Conservation (phyloP, 2,797 vertebrate species). For the Perodicticus potto region DNA sequence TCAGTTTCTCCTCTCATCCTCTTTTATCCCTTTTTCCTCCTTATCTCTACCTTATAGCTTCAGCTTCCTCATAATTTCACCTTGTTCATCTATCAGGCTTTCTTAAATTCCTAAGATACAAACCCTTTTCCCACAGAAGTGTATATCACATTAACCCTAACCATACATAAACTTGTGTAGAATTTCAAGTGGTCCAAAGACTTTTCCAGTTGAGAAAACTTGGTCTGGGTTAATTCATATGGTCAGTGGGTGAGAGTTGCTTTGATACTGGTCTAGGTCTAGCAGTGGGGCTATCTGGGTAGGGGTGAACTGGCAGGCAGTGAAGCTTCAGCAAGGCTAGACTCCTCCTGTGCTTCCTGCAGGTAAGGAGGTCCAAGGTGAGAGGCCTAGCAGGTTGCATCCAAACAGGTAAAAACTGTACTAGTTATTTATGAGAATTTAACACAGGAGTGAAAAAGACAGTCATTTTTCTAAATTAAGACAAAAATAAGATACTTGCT, state of each 20-base stretch:
- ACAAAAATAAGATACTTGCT: slow-evolving; percentile 24
- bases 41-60: not conserved
- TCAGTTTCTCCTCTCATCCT: not conserved
- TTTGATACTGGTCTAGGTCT: not conserved
- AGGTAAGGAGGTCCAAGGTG: not conserved
- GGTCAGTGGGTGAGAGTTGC: not conserved
- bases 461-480: not conserved
- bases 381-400: not conserved
- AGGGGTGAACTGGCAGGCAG: not conserved
- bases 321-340: not conserved
- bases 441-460: not conserved
- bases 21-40: not conserved
- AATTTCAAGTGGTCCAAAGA: not conserved
- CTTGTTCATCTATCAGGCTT: not conserved
- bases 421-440: slow-evolving; percentile 29
- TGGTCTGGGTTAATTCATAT: not conserved
- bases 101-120: not conserved
- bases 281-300: not conserved
- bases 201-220: not conserved
- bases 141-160: not conserved
- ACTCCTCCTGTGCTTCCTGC: not conserved
- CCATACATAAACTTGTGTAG: not conserved
- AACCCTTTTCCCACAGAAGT: not conserved
- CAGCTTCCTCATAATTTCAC: not conserved
- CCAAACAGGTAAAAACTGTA: not conserved